phyloP scores from a whole-genome alignment of 53 echinoderm and acorn worm species.

The Holothuria leucospilota region DNA sequence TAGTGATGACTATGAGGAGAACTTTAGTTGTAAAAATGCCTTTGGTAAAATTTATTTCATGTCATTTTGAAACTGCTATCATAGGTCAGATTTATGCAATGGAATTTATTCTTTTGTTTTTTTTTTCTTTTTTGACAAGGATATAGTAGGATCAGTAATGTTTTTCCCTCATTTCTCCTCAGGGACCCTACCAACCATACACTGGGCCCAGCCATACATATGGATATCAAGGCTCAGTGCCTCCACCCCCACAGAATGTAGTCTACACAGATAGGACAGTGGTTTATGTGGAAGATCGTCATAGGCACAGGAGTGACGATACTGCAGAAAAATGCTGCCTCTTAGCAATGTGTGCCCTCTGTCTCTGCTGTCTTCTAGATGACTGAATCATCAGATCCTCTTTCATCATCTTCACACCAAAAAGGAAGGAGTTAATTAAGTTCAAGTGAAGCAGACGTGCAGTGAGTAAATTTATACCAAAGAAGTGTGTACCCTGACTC shows the following conservation, averaged over 20 bases:
- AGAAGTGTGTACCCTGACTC: no score
- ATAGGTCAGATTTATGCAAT: not conserved
- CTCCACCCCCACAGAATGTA: slow-evolving; percentile 39
- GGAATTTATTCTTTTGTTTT: no score
- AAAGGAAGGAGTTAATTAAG: no score
- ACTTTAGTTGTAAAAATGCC: no score
- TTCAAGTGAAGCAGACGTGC: no score
- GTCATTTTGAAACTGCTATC: not conserved
- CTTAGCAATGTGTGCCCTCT: slow-evolving; percentile 71
- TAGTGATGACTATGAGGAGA: no score
- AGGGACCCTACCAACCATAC: slow-evolving; percentile 53
- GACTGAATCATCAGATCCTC: slow-evolving; percentile 26
- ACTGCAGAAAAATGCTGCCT: slow-evolving; percentile 69
- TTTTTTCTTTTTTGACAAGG: no score
- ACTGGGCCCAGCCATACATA: slow-evolving; percentile 1
- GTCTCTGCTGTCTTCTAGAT: slow-evolving; percentile 72
- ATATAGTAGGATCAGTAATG: no score
- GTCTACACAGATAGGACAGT: slow-evolving; percentile 56
- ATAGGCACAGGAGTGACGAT: slow-evolving; percentile 43
- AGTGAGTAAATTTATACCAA: no score
- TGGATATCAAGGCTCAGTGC: slow-evolving; percentile 37
- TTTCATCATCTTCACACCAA: no score
- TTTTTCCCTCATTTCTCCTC: not conserved
- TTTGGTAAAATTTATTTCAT: no score
- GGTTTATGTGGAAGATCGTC: slow-evolving; percentile 51